Conservation (phyloP, 2,888 invertebrate species). For the Cephus nigrinus region DNA sequence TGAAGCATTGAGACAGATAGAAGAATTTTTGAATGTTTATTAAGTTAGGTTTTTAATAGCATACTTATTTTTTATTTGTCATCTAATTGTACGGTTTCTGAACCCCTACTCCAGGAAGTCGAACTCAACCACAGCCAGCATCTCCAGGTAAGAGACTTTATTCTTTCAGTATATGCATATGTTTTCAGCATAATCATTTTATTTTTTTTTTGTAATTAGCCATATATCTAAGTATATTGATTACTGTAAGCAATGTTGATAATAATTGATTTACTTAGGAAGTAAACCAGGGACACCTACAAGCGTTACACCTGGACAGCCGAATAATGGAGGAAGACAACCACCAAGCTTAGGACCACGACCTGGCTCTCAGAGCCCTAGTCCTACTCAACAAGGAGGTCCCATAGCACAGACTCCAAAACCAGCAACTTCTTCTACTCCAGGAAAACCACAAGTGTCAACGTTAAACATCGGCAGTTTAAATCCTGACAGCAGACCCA, state of each 20-base stretch:
- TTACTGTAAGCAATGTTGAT: background rate
- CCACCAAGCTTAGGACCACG: slow-evolving; percentile 11
- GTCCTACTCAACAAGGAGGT: slow-evolving; percentile 10
- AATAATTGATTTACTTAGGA: slow-evolving; percentile 13
- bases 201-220: background rate
- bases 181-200: too few relatives aligned
- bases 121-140: background rate
- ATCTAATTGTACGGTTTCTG: background rate
- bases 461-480: slow-evolving; percentile 20
- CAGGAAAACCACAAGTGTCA: slow-evolving; percentile 13
- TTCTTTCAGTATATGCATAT: background rate
- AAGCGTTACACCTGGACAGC: slow-evolving; percentile 14
- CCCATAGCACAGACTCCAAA: slow-evolving; percentile 2
- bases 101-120: slow-evolving; percentile 5
- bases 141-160: background rate
- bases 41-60: background rate
- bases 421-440: slow-evolving; percentile 13
- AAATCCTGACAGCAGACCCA: slow-evolving; percentile 20
- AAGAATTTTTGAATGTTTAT: background rate
- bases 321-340: slow-evolving; percentile 7
- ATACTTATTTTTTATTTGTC: background rate
- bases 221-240: background rate
- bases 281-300: slow-evolving; percentile 20
- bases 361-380: slow-evolving; percentile 16
- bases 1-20: background rate